Evolutionary conservation across 2,888 invertebrate species (phyloP).

Genomic region (Hydrotaea cyrtoneurina): DNA sequence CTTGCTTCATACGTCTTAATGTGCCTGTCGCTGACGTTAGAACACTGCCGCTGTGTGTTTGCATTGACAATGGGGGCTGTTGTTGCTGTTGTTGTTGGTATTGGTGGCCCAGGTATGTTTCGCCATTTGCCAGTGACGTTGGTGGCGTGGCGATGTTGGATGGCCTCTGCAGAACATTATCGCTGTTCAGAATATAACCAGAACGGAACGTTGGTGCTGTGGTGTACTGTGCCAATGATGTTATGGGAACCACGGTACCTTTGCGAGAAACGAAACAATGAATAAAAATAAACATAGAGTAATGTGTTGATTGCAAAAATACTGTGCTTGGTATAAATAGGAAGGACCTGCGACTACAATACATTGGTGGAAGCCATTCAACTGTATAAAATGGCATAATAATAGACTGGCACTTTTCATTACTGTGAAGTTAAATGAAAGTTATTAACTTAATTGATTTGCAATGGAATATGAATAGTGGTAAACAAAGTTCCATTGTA

Average conservation of each 20-base stretch:
- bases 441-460: slow-evolving; percentile 41
- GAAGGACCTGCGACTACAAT: background rate
- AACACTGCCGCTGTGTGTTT: slow-evolving; percentile 43
- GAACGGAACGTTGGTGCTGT: slow-evolving; percentile 78
- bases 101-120: slow-evolving; percentile 60
- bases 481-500: background rate
- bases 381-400: background rate
- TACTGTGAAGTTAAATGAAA: background rate
- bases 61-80: slow-evolving; percentile 43
- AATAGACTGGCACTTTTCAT: slow-evolving; percentile 4
- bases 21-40: slow-evolving; percentile 57
- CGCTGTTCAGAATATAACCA: slow-evolving; percentile 78
- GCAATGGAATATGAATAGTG: background rate
- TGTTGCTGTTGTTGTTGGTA: slow-evolving; percentile 69
- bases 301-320: slow-evolving; percentile 34
- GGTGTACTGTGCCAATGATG: slow-evolving; percentile 78
- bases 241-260: slow-evolving; percentile 78
- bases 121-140: slow-evolving; percentile 61
- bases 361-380: slow-evolving; percentile 9
- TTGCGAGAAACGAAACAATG: slow-evolving; percentile 41
- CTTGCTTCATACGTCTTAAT: slow-evolving; percentile 62
- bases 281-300: slow-evolving; percentile 38
- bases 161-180: slow-evolving; percentile 76
- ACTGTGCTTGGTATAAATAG: slow-evolving; percentile 24
- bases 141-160: slow-evolving; percentile 75